Percentiles rank a stretch among this genome's conserved stretches.
phyloP scores from a whole-genome alignment of 2,888 invertebrate species.

The Xanthia togata region DNA sequence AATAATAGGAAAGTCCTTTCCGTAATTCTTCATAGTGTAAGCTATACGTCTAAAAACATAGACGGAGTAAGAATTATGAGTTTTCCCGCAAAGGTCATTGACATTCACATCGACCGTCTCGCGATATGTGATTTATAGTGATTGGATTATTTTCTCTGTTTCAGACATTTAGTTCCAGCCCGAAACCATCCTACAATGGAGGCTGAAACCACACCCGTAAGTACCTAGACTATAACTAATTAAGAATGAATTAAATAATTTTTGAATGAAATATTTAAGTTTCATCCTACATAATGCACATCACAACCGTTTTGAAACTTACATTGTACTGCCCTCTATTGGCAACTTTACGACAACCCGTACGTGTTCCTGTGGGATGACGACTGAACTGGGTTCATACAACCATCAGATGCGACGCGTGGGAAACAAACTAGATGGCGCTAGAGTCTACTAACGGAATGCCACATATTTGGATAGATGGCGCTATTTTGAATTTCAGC shows the following conservation, averaged over 20 bases:
- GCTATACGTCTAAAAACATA: slow-evolving; percentile 54
- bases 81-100: slow-evolving; percentile 71
- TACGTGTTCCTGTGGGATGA: slow-evolving; percentile 65
- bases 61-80: slow-evolving; percentile 66
- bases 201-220: slow-evolving; percentile 85
- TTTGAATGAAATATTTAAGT: slow-evolving; percentile 45
- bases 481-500: slow-evolving; percentile 57
- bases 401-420: background rate
- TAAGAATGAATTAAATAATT: slow-evolving; percentile 17
- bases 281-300: slow-evolving; percentile 67
- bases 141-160: slow-evolving; percentile 73
- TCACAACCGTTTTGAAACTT: slow-evolving; percentile 75
- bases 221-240: slow-evolving; percentile 72
- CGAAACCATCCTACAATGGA: slow-evolving; percentile 76
- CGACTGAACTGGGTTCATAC: slow-evolving; percentile 26
- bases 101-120: slow-evolving; percentile 67
- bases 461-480: slow-evolving; percentile 62
- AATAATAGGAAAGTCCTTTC: slow-evolving; percentile 40
- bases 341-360: slow-evolving; percentile 56
- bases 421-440: slow-evolving; percentile 60
- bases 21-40: slow-evolving; percentile 50
- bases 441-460: slow-evolving; percentile 21
- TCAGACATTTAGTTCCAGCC: slow-evolving; percentile 82
- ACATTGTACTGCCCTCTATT: slow-evolving; percentile 80
- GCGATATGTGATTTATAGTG: slow-evolving; percentile 64